Percentiles rank a stretch among this genome's conserved stretches.
Conservation (phyloP, 2,113 vertebrate species). For the Vidua chalybeata region DNA sequence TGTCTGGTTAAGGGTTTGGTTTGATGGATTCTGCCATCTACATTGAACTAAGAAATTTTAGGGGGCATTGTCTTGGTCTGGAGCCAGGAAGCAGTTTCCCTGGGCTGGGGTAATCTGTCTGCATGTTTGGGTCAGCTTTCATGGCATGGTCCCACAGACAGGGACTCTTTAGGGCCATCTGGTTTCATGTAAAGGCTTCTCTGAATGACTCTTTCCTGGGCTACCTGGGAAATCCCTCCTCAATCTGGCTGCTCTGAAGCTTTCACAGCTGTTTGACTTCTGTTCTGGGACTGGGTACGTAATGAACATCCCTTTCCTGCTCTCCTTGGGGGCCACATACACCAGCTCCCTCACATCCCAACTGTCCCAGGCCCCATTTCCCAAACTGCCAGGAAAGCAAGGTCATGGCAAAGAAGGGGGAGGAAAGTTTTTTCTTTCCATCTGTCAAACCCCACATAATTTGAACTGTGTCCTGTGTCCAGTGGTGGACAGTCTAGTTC, state of each 20-base stretch:
- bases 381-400: not conserved
- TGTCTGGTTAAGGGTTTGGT: not conserved
- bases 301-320: not conserved
- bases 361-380: not conserved
- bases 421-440: not conserved
- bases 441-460: not conserved
- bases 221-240: not conserved
- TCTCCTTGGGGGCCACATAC: not conserved
- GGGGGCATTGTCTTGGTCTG: not conserved
- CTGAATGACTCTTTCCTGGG: not conserved
- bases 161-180: not conserved
- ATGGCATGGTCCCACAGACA: accelerated
- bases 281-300: not conserved
- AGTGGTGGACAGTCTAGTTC: not conserved
- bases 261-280: not conserved
- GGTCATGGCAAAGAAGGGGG: not conserved
- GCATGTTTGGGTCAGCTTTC: not conserved
- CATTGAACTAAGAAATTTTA: not conserved
- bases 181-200: not conserved
- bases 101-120: not conserved
- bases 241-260: not conserved
- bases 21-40: not conserved
- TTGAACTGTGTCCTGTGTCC: not conserved
- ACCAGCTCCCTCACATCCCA: not conserved
- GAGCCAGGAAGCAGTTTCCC: not conserved